Percentiles rank a stretch among this genome's conserved stretches.
Conservation (phyloP, 2,888 invertebrate genomes). For the Scaptomyza parva region DNA sequence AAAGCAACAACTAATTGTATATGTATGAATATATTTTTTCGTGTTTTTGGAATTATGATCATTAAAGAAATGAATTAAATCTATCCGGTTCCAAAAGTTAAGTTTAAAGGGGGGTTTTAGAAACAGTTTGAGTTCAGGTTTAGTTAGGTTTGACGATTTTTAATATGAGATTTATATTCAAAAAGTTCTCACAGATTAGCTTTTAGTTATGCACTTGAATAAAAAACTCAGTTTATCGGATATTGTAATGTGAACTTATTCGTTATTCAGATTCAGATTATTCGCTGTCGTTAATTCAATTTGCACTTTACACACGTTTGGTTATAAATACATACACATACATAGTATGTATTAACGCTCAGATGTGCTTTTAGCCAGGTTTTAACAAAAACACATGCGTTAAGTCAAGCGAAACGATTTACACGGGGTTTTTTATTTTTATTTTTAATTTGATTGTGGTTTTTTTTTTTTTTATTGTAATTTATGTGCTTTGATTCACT, state of each 20-base stretch:
- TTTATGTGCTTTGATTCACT: neutral
- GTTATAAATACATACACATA: conserved; percentile 2
- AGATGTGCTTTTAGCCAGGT: conserved; percentile 18
- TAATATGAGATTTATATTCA: too few relatives aligned
- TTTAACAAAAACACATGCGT: conserved; percentile 5
- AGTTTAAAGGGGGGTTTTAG: conserved; percentile 4
- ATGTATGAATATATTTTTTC: too few relatives aligned
- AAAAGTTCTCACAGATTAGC: too few relatives aligned
- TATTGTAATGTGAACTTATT: conserved; percentile 1
- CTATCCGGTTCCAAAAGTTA: neutral
- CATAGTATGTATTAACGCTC: conserved; percentile 1
- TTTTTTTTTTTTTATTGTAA: conserved; percentile 25
- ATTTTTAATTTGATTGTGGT: conserved; percentile 1
- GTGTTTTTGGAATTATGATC: neutral
- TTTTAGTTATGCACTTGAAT: neutral
- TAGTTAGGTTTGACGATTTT: neutral
- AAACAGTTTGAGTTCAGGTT: neutral
- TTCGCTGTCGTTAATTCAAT: conserved; percentile 34
- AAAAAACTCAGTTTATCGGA: conserved; percentile 4
- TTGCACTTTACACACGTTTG: conserved; percentile 30
- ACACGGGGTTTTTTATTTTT: conserved; percentile 36
- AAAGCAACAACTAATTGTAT: neutral
- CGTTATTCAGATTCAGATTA: neutral
- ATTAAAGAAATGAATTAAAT: neutral
- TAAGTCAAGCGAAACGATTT: conserved; percentile 44